Base-by-base conservation (phyloP, 2,797 vertebrate species). In the Microctenopoma stevenorrisi region DNA sequence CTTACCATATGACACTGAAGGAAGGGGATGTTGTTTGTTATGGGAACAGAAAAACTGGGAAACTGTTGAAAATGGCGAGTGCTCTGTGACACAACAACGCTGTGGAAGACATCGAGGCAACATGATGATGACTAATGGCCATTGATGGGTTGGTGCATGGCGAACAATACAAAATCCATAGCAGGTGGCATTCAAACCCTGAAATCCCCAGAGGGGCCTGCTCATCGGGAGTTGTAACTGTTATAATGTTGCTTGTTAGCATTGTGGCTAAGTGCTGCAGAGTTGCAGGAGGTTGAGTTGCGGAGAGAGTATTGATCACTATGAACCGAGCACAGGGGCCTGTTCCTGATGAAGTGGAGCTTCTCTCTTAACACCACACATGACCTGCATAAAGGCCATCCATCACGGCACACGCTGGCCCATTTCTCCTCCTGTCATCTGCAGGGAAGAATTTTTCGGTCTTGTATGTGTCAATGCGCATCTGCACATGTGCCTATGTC, bases 341-440 rank as follows among this genome's bases (percentile, higher is more conserved):
- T 50, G 60, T 80, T 86, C 72, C 86, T 85, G 85, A 91, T 88
- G 88, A 91, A 88, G 83, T 78, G 67, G 79, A 28, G 78, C 84
- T 88, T 88, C 88, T 91, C 86, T 89, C 83, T 92, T 93, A 92
- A 93, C 89, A 88, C 91, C 86, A 86, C 85, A 85, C 88, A 89
- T 91, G 91, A 91, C 91, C 88, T 87, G 86, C 85, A 90, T 89
- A 89, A 88, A 89, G 84, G 86, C 88, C 88, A 93, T 92, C 89
- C 89, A 93, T 94, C 92, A 93, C 68, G 63, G 72, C 53, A 43
- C 33, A 58, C 55, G 18, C 70, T 89, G 87, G 83, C 87, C 91
- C 86, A 91, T 89, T 92, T 91, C 86, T 89, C 79, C 84, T 82
- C 86, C 86, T 70, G 84, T 90, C 90, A 90, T 76, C 75, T 4